Evolutionary conservation across 2,888 invertebrate genomes (phyloP), one percentile per base, ranked within the genome.

Genomic region (Clunio marinus): DNA sequence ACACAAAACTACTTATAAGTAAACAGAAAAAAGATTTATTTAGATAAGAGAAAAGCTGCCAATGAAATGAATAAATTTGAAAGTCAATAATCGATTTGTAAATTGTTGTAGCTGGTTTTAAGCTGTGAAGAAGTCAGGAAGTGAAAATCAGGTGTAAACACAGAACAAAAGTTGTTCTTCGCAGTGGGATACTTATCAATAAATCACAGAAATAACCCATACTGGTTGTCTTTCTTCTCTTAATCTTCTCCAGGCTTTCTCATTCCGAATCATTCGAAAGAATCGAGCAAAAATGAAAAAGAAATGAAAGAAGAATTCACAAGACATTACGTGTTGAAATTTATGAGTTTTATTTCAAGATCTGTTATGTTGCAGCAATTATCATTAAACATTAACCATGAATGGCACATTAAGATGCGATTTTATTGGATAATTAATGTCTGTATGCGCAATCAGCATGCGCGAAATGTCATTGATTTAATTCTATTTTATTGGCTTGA

Each of bases 361-460:
- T 51, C 7, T 51, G 20, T 51, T 51, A 22, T 22, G 51, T 51
- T 22, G 51, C 32, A 41, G 51, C 51, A 51, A 51, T 51, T 51
- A 51, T 51, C 51, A 22, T 51, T 51, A 51, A 51, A 22, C 51
- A 22, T 22, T 51, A 5, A 22, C 51, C 51, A 51, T 51, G 51
- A 51, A 51, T 51, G 51, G 51, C 51, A 51, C 51, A 51, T 51
- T 51, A 51, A 51, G 51, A 20, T 13, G 22, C 51, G 51, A 51
- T 51, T 51, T 51, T 51, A 51, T 51, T 51, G 8, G 51, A 51
- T 51, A 51, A 51, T 51, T 51, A 51, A 22, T 51, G 51, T 51
- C 51, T 7, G 22, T 41, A n/a, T n/a, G 51, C 17, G 51, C 51
- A 22, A 51, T n/a, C 17, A 51, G 22, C 51, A 51, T 17, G 51